Percentiles rank a stretch among this genome's conserved stretches.
Evolutionary conservation across 30 jellyfish, hydroid and myxozoan genomes (phyloP).

Genomic region (Aurelia sp.): DNA sequence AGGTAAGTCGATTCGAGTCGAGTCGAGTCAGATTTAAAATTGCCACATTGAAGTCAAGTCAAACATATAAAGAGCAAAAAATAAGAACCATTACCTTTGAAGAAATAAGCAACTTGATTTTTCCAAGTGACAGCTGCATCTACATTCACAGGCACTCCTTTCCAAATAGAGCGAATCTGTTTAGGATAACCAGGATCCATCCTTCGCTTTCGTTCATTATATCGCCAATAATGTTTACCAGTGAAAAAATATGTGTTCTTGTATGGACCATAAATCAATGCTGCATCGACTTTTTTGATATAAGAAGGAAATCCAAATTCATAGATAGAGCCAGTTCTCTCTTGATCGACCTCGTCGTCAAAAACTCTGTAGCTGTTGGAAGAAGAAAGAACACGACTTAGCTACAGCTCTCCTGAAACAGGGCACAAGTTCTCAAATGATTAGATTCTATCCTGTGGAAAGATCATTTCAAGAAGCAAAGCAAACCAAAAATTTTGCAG

Average conservation of each 20-base stretch:
- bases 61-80: neutral
- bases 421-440: too few relatives aligned
- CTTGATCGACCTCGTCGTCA: neutral
- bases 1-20: too few relatives aligned
- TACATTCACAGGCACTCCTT: constrained; percentile 69
- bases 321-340: constrained; percentile 40
- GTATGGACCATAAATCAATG: constrained; percentile 60
- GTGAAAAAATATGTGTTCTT: constrained; percentile 77
- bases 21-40: too few relatives aligned
- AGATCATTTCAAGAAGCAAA: too few relatives aligned
- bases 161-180: constrained; percentile 69
- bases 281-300: constrained; percentile 83
- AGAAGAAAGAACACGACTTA: neutral
- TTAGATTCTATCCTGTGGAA: too few relatives aligned
- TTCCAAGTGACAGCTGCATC: constrained; percentile 87
- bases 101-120: constrained; percentile 65
- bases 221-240: constrained; percentile 78
- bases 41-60: neutral
- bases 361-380: constrained; percentile 32
- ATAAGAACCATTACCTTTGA: constrained; percentile 66
- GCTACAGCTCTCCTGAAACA: too few relatives aligned
- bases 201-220: constrained; percentile 26
- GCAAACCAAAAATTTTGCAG: too few relatives aligned
- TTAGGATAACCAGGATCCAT: constrained; percentile 83
- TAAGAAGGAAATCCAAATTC: constrained; percentile 68